Evolutionary conservation across 2,888 invertebrate genomes (phyloP).

Genomic region (Shargacucullia verbasci): DNA sequence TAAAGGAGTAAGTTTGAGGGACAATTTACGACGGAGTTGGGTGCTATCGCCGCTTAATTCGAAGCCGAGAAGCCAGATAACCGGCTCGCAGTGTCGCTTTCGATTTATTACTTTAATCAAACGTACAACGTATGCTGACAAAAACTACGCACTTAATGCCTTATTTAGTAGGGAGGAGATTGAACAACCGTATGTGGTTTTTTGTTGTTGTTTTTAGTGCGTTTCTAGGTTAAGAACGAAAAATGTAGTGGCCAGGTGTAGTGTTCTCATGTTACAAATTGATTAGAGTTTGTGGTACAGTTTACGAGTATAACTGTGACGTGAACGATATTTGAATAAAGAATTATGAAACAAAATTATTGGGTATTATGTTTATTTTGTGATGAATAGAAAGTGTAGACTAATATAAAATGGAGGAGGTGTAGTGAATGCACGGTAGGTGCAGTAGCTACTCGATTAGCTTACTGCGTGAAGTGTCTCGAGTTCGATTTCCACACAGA

Average conservation of each 20-base stretch:
- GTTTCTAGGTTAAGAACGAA: constrained; percentile 5
- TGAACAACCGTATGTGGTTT: constrained; percentile 26
- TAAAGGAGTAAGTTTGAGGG: constrained; percentile 68
- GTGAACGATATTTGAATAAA: background rate
- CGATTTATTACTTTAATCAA: constrained; percentile 86
- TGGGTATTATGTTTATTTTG: no score
- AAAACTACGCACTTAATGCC: constrained; percentile 75
- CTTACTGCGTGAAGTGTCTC: no score
- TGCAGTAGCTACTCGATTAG: no score
- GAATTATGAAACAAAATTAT: no score
- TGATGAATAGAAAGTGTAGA: no score
- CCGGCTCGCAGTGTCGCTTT: constrained; percentile 64
- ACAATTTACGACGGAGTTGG: constrained; percentile 80
- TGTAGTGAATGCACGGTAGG: no score
- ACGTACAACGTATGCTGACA: constrained; percentile 78
- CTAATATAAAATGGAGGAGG: no score
- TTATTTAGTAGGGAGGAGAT: constrained; percentile 64
- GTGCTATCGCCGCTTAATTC: constrained; percentile 79
- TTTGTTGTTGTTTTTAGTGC: constrained; percentile 16
- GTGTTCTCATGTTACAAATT: background rate
- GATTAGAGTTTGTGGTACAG: background rate
- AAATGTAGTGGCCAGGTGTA: background rate
- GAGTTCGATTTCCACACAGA: no score
- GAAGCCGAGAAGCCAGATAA: constrained; percentile 76
- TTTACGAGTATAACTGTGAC: background rate